Evolutionary conservation across 2,888 invertebrate species (phyloP).

Genomic region (Cyrtodaria siliqua): DNA sequence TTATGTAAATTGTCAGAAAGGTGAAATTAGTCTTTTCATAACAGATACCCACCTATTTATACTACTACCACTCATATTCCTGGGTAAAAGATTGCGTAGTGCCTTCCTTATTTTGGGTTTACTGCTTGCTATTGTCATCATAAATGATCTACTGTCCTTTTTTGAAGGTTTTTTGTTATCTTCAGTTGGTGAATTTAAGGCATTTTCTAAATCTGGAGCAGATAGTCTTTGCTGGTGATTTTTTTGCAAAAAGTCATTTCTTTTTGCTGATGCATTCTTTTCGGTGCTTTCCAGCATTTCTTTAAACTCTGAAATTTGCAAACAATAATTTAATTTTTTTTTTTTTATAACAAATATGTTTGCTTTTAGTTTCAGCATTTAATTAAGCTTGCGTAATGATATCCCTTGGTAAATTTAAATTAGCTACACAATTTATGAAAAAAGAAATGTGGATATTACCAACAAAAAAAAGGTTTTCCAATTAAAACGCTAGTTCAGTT

Average conservation of each 20-base stretch:
- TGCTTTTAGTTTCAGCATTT: no score
- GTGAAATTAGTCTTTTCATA: no score
- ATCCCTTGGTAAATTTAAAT: no score
- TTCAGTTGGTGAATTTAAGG: constrained; percentile 50
- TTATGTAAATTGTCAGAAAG: no score
- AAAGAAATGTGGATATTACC: no score
- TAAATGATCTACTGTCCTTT: constrained; percentile 86
- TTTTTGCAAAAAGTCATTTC: constrained; percentile 90
- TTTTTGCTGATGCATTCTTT: constrained; percentile 91
- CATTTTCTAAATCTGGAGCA: constrained; percentile 89
- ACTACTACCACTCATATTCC: constrained; percentile 87
- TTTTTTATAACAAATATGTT: no score
- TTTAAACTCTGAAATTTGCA: constrained; percentile 87
- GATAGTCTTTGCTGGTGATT: constrained; percentile 92
- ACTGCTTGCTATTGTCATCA: constrained; percentile 93
- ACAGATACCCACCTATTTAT: constrained; percentile 76
- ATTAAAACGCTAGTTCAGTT: no score
- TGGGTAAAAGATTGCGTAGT: constrained; percentile 90
- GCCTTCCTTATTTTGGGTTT: constrained; percentile 95
- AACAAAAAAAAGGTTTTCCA: no score
- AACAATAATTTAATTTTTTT: no score
- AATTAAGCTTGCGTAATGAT: no score
- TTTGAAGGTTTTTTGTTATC: constrained; percentile 85
- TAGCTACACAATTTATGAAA: no score
- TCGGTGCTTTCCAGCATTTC: constrained; percentile 92